Evolutionary conservation across 2,888 invertebrate genomes (phyloP).

Genomic region (Allolobophora icterica): DNA sequence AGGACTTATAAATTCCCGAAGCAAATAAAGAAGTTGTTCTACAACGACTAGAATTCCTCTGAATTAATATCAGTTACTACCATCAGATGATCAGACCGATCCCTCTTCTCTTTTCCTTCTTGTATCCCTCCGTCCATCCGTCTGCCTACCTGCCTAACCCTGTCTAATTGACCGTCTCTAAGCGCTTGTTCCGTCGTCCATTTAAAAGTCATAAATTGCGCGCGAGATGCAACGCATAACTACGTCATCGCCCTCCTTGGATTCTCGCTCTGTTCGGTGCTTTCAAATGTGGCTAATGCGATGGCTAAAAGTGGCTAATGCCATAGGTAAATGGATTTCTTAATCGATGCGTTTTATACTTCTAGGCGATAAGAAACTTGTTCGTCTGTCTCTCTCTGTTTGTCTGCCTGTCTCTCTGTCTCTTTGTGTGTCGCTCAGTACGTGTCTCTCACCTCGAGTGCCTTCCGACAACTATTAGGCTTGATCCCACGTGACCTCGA

Average conservation of each 20-base stretch:
- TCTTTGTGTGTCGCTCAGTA: background rate
- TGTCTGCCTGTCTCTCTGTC: background rate
- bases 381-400: background rate
- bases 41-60: background rate
- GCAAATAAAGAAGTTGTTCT: background rate
- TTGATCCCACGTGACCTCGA: background rate
- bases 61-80: background rate
- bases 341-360: background rate
- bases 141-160: no score
- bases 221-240: background rate
- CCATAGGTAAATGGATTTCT: background rate
- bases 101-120: background rate
- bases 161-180: background rate
- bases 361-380: background rate
- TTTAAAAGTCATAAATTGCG: conserved; percentile 11
- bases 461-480: background rate
- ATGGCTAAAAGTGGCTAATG: conserved; percentile 17
- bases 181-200: background rate
- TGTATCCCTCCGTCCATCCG: background rate
- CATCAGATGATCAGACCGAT: no score
- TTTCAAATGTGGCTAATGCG: background rate
- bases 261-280: background rate
- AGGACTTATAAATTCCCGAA: background rate
- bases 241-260: background rate
- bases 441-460: background rate